Evolutionary conservation across 1,140 invertebrate species (phyloP).

Genomic region (Drosophila sechellia): DNA sequence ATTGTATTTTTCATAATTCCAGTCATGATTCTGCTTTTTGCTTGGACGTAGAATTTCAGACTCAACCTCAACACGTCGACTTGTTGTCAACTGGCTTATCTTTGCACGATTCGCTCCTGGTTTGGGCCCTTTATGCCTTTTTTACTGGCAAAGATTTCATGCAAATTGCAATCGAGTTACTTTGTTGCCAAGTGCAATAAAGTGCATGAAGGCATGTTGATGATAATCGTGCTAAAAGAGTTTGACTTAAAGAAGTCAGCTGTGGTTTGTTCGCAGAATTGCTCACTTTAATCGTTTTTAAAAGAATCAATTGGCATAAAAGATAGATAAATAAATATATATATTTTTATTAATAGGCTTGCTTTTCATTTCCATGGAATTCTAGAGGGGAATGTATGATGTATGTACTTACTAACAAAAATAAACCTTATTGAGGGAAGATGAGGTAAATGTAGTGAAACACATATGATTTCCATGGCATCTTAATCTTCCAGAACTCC

Average conservation of each 20-base stretch:
- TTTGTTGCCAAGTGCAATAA: conserved; percentile 69
- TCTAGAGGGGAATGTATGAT: too few species aligned
- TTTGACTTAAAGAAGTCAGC: conserved; percentile 12
- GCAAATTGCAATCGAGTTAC: conserved; percentile 48
- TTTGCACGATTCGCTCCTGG: conserved; percentile 50
- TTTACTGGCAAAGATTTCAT: conserved; percentile 43
- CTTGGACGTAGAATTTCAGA: conserved; percentile 55
- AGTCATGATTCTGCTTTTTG: conserved; percentile 62
- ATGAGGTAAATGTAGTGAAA: too few species aligned
- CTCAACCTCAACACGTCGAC: conserved; percentile 49
- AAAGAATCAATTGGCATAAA: not conserved
- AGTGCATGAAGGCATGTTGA: conserved; percentile 67
- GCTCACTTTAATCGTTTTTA: not conserved
- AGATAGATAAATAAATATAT: not conserved
- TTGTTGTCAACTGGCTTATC: conserved; percentile 62
- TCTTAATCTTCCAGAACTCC: not conserved
- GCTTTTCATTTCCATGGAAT: too few species aligned
- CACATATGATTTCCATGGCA: not conserved
- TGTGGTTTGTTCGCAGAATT: not conserved
- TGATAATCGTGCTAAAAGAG: conserved; percentile 28
- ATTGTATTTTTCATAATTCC: conserved; percentile 71
- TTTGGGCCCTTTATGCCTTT: conserved; percentile 9
- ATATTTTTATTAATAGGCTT: too few species aligned
- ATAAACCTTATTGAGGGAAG: too few species aligned
- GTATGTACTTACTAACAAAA: too few species aligned